Conservation (phyloP, 2,888 invertebrate genomes). For the Volucella zonaria region DNA sequence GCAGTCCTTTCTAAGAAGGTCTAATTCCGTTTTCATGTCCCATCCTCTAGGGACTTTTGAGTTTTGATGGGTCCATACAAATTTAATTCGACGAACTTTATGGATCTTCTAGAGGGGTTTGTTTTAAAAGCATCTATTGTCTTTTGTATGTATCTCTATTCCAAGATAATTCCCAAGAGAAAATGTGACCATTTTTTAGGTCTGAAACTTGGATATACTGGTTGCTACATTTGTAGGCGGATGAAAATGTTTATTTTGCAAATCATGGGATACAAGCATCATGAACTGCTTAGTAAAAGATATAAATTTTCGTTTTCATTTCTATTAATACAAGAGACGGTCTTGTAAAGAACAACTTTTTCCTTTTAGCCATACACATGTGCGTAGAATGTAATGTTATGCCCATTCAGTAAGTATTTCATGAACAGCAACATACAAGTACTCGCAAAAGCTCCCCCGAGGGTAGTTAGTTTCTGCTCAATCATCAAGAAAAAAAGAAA, state of each 20-base stretch:
- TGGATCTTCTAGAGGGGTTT: background rate
- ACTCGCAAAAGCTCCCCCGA: constrained; percentile 31
- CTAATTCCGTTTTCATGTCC: constrained; percentile 57
- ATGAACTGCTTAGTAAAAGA: background rate
- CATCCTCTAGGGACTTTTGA: constrained; percentile 41
- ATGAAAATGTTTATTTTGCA: constrained; percentile 34
- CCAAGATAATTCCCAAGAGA: constrained; percentile 40
- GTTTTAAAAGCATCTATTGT: constrained; percentile 27
- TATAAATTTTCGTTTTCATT: constrained; percentile 28
- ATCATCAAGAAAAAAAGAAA: constrained; percentile 27
- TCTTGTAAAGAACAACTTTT: constrained; percentile 6
- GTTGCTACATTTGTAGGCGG: constrained; percentile 33
- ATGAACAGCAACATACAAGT: constrained; percentile 5
- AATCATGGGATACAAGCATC: constrained; percentile 28
- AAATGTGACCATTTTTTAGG: constrained; percentile 27
- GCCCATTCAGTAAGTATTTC: constrained; percentile 23
- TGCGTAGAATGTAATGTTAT: constrained; percentile 19
- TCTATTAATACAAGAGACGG: constrained; percentile 27
- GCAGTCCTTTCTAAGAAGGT: constrained; percentile 8
- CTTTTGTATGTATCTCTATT: background rate
- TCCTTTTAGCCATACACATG: background rate
- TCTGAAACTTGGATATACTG: constrained; percentile 19
- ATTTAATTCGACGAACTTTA: constrained; percentile 60
- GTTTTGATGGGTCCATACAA: constrained; percentile 55
- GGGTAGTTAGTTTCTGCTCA: constrained; percentile 67